phyloP scores from a whole-genome alignment of 2,113 vertebrate species.

The Ictalurus punctatus region DNA sequence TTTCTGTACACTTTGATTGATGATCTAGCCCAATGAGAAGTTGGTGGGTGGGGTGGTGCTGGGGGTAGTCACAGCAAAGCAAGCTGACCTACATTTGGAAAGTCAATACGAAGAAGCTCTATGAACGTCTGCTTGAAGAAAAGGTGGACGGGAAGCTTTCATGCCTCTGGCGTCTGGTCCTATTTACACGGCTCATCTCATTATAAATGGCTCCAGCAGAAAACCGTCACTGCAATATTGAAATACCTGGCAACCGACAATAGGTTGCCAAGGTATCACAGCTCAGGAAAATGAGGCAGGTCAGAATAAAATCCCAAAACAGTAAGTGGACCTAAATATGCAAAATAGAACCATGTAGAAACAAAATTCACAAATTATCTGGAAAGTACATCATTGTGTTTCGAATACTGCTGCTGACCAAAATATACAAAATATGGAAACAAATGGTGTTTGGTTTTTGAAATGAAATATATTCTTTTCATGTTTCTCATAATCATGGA shows the following conservation, averaged over 20 bases:
- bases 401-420: background rate
- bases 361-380: background rate
- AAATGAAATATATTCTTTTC: background rate
- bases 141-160: conserved; percentile 55
- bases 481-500: background rate
- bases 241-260: conserved; percentile 55
- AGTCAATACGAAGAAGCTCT: conserved; percentile 63
- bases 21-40: conserved; percentile 60
- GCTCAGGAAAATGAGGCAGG: conserved; percentile 20
- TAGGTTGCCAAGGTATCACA: conserved; percentile 55
- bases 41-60: too few species aligned
- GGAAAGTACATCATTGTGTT: background rate
- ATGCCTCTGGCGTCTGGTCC: conserved; percentile 34
- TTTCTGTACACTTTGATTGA: conserved; percentile 59
- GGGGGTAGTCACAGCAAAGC: conserved; percentile 54
- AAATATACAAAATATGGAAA: background rate
- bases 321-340: conserved; percentile 23
- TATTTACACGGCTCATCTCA: conserved; percentile 57
- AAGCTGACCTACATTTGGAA: conserved; percentile 66
- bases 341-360: conserved; percentile 15
- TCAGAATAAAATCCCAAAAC: conserved; percentile 41
- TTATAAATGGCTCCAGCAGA: conserved; percentile 53
- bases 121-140: conserved; percentile 47
- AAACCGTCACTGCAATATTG: conserved; percentile 59
- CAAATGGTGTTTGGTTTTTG: background rate